Conservation (phyloP, 2,113 vertebrate species). For the Loxodonta africana region DNA sequence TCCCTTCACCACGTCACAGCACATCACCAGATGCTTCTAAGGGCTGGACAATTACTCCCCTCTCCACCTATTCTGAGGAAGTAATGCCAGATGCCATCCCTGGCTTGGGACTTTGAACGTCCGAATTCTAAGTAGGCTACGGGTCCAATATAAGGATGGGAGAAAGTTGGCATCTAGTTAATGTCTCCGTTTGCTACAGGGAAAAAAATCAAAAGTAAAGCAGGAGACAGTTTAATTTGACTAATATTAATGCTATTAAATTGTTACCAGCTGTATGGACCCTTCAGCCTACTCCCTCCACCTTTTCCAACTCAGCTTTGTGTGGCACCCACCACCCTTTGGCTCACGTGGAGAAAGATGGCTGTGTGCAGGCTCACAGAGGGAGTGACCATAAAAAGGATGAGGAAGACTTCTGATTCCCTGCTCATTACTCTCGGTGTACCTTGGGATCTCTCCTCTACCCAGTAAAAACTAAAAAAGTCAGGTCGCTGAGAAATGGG, state of each 20-base stretch:
- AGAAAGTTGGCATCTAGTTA: neutral
- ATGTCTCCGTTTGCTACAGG: neutral
- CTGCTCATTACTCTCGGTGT: neutral
- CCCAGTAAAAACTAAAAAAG: neutral
- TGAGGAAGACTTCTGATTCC: no score
- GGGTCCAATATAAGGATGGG: neutral
- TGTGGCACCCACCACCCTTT: neutral
- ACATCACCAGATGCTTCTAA: neutral
- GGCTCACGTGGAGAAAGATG: neutral
- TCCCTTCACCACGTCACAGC: neutral
- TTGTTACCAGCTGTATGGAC: neutral
- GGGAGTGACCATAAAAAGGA: no score
- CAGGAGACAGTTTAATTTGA: neutral
- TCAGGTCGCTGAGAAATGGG: neutral
- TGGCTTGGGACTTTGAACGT: neutral
- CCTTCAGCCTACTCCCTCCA: neutral
- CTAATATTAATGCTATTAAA: neutral
- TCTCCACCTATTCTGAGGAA: accelerated
- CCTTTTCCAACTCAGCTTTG: neutral
- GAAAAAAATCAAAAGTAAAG: slow-evolving; percentile 9
- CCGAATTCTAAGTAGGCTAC: neutral
- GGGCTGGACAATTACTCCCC: neutral
- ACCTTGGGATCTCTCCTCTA: neutral
- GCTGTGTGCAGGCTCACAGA: neutral
- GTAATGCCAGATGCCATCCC: neutral